phyloP scores from a whole-genome alignment of 92 coral and sea anemone genomes.

The Zoanthus gigantus region DNA sequence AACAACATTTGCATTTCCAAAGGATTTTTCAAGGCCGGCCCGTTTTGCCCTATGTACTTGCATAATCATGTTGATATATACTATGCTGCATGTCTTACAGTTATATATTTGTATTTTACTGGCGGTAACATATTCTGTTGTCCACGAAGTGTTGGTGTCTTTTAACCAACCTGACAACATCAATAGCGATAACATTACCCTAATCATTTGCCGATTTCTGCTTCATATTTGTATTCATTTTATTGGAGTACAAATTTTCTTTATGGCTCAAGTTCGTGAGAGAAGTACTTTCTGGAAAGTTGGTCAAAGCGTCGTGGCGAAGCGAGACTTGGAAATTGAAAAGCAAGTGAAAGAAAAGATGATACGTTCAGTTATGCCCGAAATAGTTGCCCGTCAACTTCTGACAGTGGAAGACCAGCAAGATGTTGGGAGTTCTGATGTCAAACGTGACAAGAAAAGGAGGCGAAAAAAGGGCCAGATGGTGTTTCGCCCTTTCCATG shows the following conservation, averaged over 20 bases:
- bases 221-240: slow-evolving; percentile 94
- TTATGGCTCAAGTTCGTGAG: slow-evolving; percentile 99
- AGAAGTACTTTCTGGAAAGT: slow-evolving; percentile 99
- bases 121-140: slow-evolving; percentile 84
- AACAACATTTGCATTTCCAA: slow-evolving; percentile 72
- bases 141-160: slow-evolving; percentile 87
- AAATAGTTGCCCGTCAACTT: slow-evolving; percentile 81
- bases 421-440: slow-evolving; percentile 70
- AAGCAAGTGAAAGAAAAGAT: slow-evolving; percentile 94
- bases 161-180: slow-evolving; percentile 18
- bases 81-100: slow-evolving; percentile 92
- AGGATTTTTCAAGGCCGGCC: slow-evolving; percentile 84
- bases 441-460: slow-evolving; percentile 73
- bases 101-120: slow-evolving; percentile 90
- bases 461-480: slow-evolving; percentile 81
- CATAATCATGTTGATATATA: slow-evolving; percentile 90
- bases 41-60: slow-evolving; percentile 94
- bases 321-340: slow-evolving; percentile 93
- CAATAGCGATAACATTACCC: slow-evolving; percentile 50
- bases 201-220: slow-evolving; percentile 77
- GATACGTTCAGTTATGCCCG: slow-evolving; percentile 98
- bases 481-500: slow-evolving; percentile 93
- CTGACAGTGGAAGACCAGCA: slow-evolving; percentile 74
- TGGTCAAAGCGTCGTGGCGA: slow-evolving; percentile 97
- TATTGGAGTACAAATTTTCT: slow-evolving; percentile 92